Percentiles rank a stretch among this genome's conserved stretches.
These are phyloP conservation scores for Sebastolobus alascanus DNA, from an alignment of 2,797 vertebrate genomes.

Conservation along the genomic window DNA sequence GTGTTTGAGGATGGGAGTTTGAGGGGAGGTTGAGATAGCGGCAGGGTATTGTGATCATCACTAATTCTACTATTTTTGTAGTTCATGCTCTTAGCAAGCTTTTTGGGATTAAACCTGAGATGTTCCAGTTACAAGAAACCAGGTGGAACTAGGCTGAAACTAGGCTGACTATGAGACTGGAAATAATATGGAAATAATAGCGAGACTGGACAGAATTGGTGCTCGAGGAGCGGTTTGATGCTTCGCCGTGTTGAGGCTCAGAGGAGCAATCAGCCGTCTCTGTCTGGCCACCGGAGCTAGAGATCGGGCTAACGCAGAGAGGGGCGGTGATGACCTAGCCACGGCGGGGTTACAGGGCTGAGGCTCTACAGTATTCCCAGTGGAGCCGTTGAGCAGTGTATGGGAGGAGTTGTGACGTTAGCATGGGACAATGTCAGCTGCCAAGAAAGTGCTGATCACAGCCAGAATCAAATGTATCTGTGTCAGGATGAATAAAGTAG, in stretches of 20 bases:
- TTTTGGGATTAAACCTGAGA: constrained; percentile 7
- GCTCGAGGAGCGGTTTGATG: constrained; percentile 43
- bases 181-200: constrained; percentile 45
- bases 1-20: constrained; percentile 27
- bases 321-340: constrained; percentile 39
- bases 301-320: constrained; percentile 35
- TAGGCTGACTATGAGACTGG: constrained; percentile 46
- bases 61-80: background rate
- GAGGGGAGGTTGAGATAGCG: background rate
- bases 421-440: constrained; percentile 71
- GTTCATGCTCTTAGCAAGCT: background rate
- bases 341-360: constrained; percentile 17
- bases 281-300: constrained; percentile 24
- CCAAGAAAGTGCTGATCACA: constrained; percentile 75
- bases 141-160: constrained; percentile 24
- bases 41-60: background rate
- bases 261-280: constrained; percentile 33
- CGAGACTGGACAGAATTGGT: constrained; percentile 38
- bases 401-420: constrained; percentile 60
- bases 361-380: constrained; percentile 53
- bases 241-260: constrained; percentile 32
- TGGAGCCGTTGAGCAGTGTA: constrained; percentile 41
- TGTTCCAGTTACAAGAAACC: constrained; percentile 14
- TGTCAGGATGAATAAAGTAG: constrained; percentile 71
- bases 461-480: constrained; percentile 72